Conservation (phyloP, 2,113 vertebrate genomes). For the Platysteira castanea region DNA sequence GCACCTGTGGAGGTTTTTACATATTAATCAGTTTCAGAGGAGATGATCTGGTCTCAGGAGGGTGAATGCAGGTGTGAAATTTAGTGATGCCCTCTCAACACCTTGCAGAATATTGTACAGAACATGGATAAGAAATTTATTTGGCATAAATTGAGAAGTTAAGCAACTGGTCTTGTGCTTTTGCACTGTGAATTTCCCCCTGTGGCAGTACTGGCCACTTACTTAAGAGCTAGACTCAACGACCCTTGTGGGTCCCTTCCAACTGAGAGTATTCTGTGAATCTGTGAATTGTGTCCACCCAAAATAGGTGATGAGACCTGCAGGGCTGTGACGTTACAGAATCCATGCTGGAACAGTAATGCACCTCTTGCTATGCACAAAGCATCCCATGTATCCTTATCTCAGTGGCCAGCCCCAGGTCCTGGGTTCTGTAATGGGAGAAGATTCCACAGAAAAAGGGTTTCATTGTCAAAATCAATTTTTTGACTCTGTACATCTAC, state of each 20-base stretch:
- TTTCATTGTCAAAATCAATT: neutral
- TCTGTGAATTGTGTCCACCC: neutral
- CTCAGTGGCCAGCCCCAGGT: neutral
- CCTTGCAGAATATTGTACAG: neutral
- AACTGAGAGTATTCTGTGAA: neutral
- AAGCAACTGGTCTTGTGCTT: neutral
- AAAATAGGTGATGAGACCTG: neutral
- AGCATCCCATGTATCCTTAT: neutral
- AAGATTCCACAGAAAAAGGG: neutral
- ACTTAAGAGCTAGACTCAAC: neutral
- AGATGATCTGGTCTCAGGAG: neutral
- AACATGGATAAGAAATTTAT: neutral
- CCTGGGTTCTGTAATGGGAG: neutral
- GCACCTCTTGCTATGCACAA: neutral
- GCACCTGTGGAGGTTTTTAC: neutral
- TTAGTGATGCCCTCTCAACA: neutral
- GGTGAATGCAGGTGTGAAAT: neutral
- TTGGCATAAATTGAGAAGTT: neutral
- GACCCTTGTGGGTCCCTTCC: neutral
- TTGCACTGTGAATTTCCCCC: neutral
- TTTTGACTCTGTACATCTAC: neutral
- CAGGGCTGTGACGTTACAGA: neutral
- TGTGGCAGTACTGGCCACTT: neutral
- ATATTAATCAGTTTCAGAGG: neutral
- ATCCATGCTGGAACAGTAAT: neutral